Evolutionary conservation across 1,140 invertebrate genomes (phyloP), one percentile per base, ranked within the genome.

Genomic region (Eriocheir sinensis): DNA sequence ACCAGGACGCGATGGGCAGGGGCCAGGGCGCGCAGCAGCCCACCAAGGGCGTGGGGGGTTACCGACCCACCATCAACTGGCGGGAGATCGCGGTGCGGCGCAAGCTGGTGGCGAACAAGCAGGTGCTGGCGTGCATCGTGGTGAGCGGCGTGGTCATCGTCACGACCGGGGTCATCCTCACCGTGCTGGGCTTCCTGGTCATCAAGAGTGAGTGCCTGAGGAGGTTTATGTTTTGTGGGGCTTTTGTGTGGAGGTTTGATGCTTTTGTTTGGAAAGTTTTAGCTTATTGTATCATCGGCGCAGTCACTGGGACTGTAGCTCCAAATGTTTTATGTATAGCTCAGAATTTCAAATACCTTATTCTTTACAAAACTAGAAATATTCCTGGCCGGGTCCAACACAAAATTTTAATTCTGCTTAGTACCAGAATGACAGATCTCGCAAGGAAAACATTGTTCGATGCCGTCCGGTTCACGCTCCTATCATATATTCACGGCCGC

Each of bases 41-140:
- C 0, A 81, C 17, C 36, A 94, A 94, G 86, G 93, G 93, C 15
- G 93, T 91, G 15, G 93, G n/a, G n/a, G 93, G 93, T 17, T 94
- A 91, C 89, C 36, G 93, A 34, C 93, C 93, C 60, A 94, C 88
- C n/a, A 72, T 80, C 91, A 92, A 95, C 94, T 95, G 94, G 94
- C 81, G 91, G 12, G 94, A 95, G 81, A 92, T 92, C 21, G 17
- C 94, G 30, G 41, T 95, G 32, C 34, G 38, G 48, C 41, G 94
- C 40, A 72, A 48, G 72, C 92, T 44, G 40, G 81, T 93, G 30
- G 94, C 94, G 9, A 85, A 91, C 34, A 44, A 38, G 41, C 94
- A 95, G 85, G 92, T 95, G 0, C 41, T 95, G 2, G 81, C 60
- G 3, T 95, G 94, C 36, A 91, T 95, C 83, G 32, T 92, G 3